Evolutionary conservation across 2,113 vertebrate species (phyloP), one percentile per base, ranked within the genome.

Genomic region (Serinus canaria): DNA sequence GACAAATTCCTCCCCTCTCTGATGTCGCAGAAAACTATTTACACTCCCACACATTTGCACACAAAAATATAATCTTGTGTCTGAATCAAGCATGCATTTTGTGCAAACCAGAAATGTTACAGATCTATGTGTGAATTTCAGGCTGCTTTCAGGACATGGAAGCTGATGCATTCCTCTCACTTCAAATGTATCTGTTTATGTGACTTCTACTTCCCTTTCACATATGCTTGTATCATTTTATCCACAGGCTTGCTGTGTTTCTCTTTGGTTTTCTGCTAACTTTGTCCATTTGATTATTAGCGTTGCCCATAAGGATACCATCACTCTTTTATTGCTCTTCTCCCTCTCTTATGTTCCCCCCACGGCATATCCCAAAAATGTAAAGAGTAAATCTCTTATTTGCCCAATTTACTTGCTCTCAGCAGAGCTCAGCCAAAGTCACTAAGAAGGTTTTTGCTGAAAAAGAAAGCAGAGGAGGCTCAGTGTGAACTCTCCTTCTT

Each of bases 381-480:
- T 66, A 86, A 80, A 95, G 93, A 90, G 85, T 85, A 92, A 97
- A 97, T 92, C 91, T 96, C 88, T 81, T 77, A 43, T 91, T 96
- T 94, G 94, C 92, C 74, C 80, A 90, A 89, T 95, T 95, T 97
- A 53, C 89, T 96, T 94, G 87, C 59, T 95, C 78, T 94, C 92
- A 79, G 89, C 89, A 96, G 87, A 97, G 95, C 95, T 96, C 94
- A 90, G 78, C 90, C 86, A 79, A 97, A 98, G 94, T 97, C 95
- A 96, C 94, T 89, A 78, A 96, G 94, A 96, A 95, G 93, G 69
- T 90, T 97, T 90, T 93, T 96, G 87, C 86, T 66, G 72, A 49
- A 96, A 96, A 96, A 96, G 93, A 94, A 97, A 95, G 83, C 95
- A 96, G 89, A 96, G 96, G 86, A 97, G 89, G 83, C 97, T 96